Evolutionary conservation across 2,113 vertebrate genomes (phyloP).

Genomic region (Callopanchax toddi): DNA sequence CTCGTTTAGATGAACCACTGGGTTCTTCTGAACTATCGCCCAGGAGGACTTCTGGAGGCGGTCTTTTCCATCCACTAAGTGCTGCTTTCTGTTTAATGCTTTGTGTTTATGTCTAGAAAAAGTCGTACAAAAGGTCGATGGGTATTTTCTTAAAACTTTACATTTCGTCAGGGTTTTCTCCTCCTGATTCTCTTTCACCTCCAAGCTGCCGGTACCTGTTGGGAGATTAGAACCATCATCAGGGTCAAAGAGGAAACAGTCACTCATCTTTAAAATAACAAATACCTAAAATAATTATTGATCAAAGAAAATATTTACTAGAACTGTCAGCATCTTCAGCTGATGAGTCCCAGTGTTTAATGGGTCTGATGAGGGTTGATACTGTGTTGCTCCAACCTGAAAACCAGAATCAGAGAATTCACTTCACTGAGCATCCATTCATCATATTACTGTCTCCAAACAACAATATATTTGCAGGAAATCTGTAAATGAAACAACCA

Average conservation of each 20-base stretch:
- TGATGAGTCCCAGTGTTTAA: slow-evolving; percentile 22
- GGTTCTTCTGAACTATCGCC: slow-evolving; percentile 88
- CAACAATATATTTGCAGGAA: too few species aligned
- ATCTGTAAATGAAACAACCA: too few species aligned
- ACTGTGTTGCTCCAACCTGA: slow-evolving; percentile 26
- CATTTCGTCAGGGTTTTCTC: slow-evolving; percentile 12
- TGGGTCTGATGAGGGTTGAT: slow-evolving; percentile 30
- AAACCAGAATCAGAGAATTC: slow-evolving; percentile 11
- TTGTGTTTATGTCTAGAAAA: neutral
- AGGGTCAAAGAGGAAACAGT: too few species aligned
- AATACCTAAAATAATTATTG: too few species aligned
- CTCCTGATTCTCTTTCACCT: slow-evolving; percentile 54
- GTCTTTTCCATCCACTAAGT: slow-evolving; percentile 24
- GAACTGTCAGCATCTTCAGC: slow-evolving; percentile 41
- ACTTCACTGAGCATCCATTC: slow-evolving; percentile 1
- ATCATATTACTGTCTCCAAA: too few species aligned
- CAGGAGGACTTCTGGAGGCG: too few species aligned
- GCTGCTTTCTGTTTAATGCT: slow-evolving; percentile 40
- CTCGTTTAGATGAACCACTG: slow-evolving; percentile 91
- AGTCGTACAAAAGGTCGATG: slow-evolving; percentile 29
- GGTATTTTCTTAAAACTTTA: slow-evolving; percentile 10
- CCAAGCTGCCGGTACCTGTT: slow-evolving; percentile 50
- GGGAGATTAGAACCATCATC: neutral
- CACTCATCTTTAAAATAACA: neutral
- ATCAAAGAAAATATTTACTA: slow-evolving; percentile 20